These are phyloP conservation scores for Platorchestia sp. DNA, from an alignment of 1,140 invertebrate species.

Conservation along the genomic window DNA sequence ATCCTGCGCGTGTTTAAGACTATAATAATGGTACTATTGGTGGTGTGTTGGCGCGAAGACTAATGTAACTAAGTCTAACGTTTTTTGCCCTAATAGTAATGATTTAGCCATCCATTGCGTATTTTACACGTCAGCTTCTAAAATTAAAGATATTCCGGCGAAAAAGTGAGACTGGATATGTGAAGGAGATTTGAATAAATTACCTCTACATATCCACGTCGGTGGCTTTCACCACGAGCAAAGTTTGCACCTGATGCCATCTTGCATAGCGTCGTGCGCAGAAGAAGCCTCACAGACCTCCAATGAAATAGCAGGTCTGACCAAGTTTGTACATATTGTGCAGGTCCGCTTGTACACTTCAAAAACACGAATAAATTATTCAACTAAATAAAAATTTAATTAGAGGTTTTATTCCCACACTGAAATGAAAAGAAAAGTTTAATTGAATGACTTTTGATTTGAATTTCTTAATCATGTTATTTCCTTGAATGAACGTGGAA, in stretches of 20 bases:
- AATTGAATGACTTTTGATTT: neutral
- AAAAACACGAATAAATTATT: neutral
- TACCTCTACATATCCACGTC: neutral
- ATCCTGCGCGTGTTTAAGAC: neutral
- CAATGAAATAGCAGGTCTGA: neutral
- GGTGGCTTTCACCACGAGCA: neutral
- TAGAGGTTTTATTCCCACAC: neutral
- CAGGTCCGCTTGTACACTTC: neutral
- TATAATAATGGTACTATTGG: neutral
- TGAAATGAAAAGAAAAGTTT: neutral
- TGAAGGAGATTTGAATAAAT: neutral
- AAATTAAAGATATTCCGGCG: no score
- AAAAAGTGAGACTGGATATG: no score
- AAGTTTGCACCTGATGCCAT: neutral
- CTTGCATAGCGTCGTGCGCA: neutral
- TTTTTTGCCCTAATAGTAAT: no score
- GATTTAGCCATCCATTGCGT: no score
- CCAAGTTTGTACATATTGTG: neutral
- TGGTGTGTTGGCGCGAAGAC: neutral
- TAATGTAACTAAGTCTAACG: no score
- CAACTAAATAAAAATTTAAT: neutral
- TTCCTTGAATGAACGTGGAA: no score
- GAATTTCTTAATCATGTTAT: neutral
- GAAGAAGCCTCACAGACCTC: neutral
- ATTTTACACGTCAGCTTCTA: no score